Evolutionary conservation across 2,888 invertebrate species (phyloP), one percentile per base, ranked within the genome.

Genomic region (Marasmarcha lunaedactyla): DNA sequence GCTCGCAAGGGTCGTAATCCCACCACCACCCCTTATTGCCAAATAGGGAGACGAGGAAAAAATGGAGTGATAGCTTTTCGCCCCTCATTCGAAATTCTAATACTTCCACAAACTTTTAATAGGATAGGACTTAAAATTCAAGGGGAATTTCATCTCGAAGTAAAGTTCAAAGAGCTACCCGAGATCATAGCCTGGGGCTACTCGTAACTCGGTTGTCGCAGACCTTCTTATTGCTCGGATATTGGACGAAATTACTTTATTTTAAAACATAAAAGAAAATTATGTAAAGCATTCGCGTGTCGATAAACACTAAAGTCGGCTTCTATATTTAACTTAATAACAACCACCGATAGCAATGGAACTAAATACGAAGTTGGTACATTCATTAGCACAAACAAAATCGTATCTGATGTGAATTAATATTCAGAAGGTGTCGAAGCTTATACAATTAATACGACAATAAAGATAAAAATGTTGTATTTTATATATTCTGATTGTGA

Each of bases 21-120:
- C 52, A 50, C 46, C 58, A 54, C 49, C 55, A 50, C 42, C 51
- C 52, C 53, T 48, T 55, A 57, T 51, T 54, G 51, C 51, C 49
- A 54, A 58, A 48, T 45, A 57, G 65, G 66, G 62, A 61, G 60
- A 47, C 46, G 45, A 51, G 60, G 59, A 68, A 71, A 77, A 77
- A 73, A 71, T 63, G 63, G 64, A 66, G 63, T 65, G 71, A 76
- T 77, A 71, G 77, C 76, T 77, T 74, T 73, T 71, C 71, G 62
- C 73, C 77, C 73, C 74, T 79, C 74, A 73, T 79, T 77, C 71
- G 64, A 68, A 77, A 76, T 81, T 81, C 77, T 73, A 76, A 81
- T 81, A 78, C 78, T 77, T 77, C 61, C 59, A 53, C 68, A 72
- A 81, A 83, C 76, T 83, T 83, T 81, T 81, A 81, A 81, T 81